These are phyloP conservation scores for Rhopalosiphum maidis DNA, from an alignment of 1,140 invertebrate genomes.

Conservation along the genomic window DNA sequence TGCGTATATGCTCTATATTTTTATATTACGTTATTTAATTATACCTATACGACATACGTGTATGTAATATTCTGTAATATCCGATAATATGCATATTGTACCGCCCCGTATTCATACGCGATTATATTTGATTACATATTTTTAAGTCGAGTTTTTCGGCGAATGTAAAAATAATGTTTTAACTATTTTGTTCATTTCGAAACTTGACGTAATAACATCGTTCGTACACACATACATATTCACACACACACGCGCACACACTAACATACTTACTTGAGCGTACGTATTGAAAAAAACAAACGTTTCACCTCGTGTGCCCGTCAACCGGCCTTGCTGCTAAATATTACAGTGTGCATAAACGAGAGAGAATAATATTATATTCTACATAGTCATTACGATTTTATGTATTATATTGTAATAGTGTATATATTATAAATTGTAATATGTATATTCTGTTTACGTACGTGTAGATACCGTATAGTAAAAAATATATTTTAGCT, in stretches of 20 bases:
- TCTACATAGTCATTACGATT: background rate
- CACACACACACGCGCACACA: background rate
- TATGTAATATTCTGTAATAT: too few relatives aligned
- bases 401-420: background rate
- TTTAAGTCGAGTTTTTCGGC: background rate
- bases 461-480: too few relatives aligned
- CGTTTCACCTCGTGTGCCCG: slow-evolving; percentile 26
- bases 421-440: background rate
- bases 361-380: background rate
- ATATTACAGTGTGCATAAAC: background rate
- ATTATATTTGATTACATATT: background rate
- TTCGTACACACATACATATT: background rate
- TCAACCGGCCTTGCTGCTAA: slow-evolving; percentile 28
- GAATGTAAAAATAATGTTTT: background rate
- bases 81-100: background rate
- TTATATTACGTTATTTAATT: background rate
- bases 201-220: background rate
- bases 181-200: background rate
- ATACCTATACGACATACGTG: too few relatives aligned
- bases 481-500: background rate
- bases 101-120: background rate
- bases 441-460: background rate
- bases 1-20: background rate
- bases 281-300: background rate
- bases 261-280: background rate